These are phyloP conservation scores for Eupithecia pulchellata DNA, from an alignment of 2,888 invertebrate species.

Conservation along the genomic window DNA sequence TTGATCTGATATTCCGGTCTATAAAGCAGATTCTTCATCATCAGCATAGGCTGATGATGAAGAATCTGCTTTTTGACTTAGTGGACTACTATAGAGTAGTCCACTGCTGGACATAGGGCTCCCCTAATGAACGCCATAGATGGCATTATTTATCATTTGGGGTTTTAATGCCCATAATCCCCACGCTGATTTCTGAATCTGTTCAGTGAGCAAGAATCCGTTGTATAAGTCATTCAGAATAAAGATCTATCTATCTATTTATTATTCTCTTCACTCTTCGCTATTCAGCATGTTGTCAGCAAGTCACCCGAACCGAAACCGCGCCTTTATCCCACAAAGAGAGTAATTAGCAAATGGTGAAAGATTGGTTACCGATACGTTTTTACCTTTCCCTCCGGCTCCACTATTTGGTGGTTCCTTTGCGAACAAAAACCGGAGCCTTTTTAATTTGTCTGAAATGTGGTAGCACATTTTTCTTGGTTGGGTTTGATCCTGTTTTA, in stretches of 20 bases:
- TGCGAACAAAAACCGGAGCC: conserved; percentile 38
- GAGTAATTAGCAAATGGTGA: conserved; percentile 80
- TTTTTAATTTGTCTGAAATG: conserved; percentile 46
- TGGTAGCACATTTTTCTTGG: conserved; percentile 26
- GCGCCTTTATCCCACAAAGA: conserved; percentile 23
- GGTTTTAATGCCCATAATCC: no score
- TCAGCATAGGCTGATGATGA: no score
- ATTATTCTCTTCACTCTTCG: no score
- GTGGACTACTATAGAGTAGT: no score
- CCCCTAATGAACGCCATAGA: no score
- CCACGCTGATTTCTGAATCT: no score
- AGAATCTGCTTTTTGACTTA: no score
- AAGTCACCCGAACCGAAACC: background rate
- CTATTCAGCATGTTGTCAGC: background rate
- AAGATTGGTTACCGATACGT: conserved; percentile 54
- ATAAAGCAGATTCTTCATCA: background rate
- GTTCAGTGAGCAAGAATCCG: no score
- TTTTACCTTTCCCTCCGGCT: conserved; percentile 38
- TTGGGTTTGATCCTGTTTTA: background rate
- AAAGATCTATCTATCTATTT: no score
- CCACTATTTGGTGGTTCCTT: conserved; percentile 45
- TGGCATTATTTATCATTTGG: no score
- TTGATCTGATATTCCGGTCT: background rate
- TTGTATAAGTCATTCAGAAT: no score
- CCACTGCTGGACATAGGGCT: no score